phyloP scores from a whole-genome alignment of 2,113 vertebrate species.

The Notarius quadriscutis region DNA sequence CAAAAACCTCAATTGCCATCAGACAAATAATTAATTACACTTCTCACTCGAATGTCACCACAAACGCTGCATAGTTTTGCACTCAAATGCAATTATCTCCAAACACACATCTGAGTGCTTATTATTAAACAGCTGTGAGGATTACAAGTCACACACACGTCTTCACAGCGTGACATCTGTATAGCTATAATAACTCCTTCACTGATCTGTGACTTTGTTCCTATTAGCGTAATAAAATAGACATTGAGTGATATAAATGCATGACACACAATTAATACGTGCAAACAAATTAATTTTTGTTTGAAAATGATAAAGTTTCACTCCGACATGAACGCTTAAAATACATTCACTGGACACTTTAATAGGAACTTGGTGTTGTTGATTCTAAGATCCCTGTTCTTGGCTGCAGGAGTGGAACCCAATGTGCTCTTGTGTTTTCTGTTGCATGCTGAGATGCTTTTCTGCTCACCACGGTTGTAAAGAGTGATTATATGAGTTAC shows the following conservation, averaged over 20 bases:
- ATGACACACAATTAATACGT: not conserved
- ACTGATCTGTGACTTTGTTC: not conserved
- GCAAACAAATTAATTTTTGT: not conserved
- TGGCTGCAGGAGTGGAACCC: too few relatives aligned
- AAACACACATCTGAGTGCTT: not conserved
- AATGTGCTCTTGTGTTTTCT: too few relatives aligned
- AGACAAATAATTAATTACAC: not conserved
- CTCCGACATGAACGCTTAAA: not conserved
- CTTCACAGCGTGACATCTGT: slow-evolving; percentile 1
- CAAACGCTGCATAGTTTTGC: not conserved
- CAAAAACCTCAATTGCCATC: not conserved
- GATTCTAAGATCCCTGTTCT: too few relatives aligned
- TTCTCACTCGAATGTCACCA: not conserved
- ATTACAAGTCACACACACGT: not conserved
- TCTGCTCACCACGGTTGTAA: too few relatives aligned
- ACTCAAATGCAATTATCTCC: not conserved
- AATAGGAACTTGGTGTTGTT: too few relatives aligned
- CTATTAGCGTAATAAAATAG: not conserved
- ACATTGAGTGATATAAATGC: not conserved
- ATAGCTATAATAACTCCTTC: not conserved
- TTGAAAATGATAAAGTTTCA: not conserved
- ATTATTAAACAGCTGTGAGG: slow-evolving; percentile 20
- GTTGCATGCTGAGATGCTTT: too few relatives aligned
- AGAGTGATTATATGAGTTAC: too few relatives aligned
- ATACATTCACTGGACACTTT: too few relatives aligned